Conservation (phyloP, 2,888 invertebrate species). For the Neoascia interrupta region DNA sequence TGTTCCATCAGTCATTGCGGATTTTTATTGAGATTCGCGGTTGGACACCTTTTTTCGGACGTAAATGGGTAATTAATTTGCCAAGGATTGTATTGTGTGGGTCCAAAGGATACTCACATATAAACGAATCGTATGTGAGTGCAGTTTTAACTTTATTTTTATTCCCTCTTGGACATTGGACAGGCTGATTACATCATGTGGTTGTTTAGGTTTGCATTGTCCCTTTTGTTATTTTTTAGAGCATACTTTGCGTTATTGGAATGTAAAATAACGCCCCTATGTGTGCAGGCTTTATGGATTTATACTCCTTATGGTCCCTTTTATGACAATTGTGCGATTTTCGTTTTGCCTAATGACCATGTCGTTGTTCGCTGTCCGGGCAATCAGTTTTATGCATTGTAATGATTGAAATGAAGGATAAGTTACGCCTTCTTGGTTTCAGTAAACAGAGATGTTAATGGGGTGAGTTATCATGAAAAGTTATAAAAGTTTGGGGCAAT, state of each 20-base stretch:
- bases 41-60: slow-evolving; percentile 61
- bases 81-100: slow-evolving; percentile 22
- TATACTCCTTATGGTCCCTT: slow-evolving; percentile 48
- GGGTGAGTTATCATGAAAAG: slow-evolving; percentile 3
- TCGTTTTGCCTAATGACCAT: slow-evolving; percentile 49
- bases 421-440: slow-evolving; percentile 15
- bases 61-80: slow-evolving; percentile 65
- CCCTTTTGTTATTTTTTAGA: slow-evolving; percentile 31
- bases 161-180: slow-evolving; percentile 33
- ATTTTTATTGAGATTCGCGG: slow-evolving; percentile 64
- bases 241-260: slow-evolving; percentile 46
- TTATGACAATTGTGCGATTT: slow-evolving; percentile 61
- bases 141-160: slow-evolving; percentile 60
- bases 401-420: slow-evolving; percentile 18
- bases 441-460: neutral
- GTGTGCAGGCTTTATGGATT: slow-evolving; percentile 48
- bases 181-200: slow-evolving; percentile 41
- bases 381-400: slow-evolving; percentile 15
- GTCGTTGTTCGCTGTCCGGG: slow-evolving; percentile 16
- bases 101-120: slow-evolving; percentile 7
- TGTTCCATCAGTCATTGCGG: slow-evolving; percentile 22
- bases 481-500: neutral
- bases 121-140: too few species aligned
- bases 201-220: neutral
- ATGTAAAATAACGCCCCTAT: slow-evolving; percentile 58